These are phyloP conservation scores for Sebastiscus albofasciatus DNA, from an alignment of 2,797 vertebrate genomes.

Conservation along the genomic window DNA sequence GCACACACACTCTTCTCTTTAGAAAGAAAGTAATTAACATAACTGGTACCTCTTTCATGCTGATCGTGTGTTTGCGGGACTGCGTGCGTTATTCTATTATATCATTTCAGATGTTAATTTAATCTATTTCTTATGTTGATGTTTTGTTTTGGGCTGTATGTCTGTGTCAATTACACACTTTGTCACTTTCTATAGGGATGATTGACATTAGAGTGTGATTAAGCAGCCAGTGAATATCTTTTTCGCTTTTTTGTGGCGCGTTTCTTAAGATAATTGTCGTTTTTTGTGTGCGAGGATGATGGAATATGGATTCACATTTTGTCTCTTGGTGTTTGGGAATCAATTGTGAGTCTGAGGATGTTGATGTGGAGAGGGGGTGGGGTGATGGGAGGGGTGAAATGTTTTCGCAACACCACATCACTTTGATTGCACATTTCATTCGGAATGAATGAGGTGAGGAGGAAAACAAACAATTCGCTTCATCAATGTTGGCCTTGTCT, in stretches of 20 bases:
- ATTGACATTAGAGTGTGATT: slow-evolving; percentile 57
- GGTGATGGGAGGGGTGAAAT: slow-evolving; percentile 5
- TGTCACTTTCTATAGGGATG: slow-evolving; percentile 46
- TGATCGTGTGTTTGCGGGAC: slow-evolving; percentile 15
- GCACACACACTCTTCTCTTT: slow-evolving; percentile 27
- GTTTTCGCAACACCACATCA: slow-evolving; percentile 62
- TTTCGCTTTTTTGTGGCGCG: slow-evolving; percentile 23
- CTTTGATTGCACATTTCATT: slow-evolving; percentile 76
- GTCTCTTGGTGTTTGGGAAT: slow-evolving; percentile 51
- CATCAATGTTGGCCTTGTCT: slow-evolving; percentile 74
- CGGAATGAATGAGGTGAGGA: slow-evolving; percentile 69
- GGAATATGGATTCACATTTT: slow-evolving; percentile 53
- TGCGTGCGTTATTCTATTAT: slow-evolving; percentile 53
- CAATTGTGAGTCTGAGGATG: slow-evolving; percentile 50
- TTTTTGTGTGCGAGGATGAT: slow-evolving; percentile 37
- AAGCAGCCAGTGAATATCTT: slow-evolving; percentile 23
- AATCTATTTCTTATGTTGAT: slow-evolving; percentile 40
- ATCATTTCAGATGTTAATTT: slow-evolving; percentile 70
- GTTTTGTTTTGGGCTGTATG: slow-evolving; percentile 55
- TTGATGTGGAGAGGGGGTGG: slow-evolving; percentile 21
- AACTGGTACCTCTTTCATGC: slow-evolving; percentile 63
- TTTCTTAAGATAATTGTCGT: slow-evolving; percentile 55
- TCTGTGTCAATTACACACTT: slow-evolving; percentile 60
- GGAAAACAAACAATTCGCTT: slow-evolving; percentile 71
- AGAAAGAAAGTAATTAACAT: slow-evolving; percentile 69